Conservation (phyloP, 2,888 invertebrate species). For the Stictocephala bisonia region DNA sequence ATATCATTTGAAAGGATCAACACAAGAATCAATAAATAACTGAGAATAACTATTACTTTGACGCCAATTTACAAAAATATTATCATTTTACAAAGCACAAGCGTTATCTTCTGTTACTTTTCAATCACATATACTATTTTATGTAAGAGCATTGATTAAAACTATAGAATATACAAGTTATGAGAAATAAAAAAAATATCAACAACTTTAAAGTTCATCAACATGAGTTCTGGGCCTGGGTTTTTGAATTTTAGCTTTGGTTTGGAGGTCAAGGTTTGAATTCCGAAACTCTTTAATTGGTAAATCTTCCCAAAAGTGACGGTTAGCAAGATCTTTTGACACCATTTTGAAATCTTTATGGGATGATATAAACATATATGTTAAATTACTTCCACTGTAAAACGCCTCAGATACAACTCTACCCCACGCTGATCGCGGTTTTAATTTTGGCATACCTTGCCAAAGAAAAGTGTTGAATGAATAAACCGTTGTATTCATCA, state of each 20-base stretch:
- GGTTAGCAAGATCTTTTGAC: constrained; percentile 1
- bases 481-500: constrained; percentile 1
- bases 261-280: too few relatives aligned
- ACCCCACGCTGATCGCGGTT: neutral
- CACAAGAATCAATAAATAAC: too few relatives aligned
- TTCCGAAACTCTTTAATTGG: constrained; percentile 12
- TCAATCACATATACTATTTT: too few relatives aligned
- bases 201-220: constrained; percentile 25
- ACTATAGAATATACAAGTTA: too few relatives aligned
- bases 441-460: neutral
- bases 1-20: too few relatives aligned
- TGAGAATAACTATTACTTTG: too few relatives aligned
- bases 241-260: too few relatives aligned
- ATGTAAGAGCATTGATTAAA: too few relatives aligned
- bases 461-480: neutral
- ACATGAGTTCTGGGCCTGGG: neutral
- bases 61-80: too few relatives aligned
- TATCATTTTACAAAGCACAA: too few relatives aligned
- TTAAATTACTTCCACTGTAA: neutral
- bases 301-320: neutral
- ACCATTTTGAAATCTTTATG: neutral
- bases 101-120: too few relatives aligned
- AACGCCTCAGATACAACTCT: neutral
- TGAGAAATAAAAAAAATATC: too few relatives aligned
- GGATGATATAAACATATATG: neutral